These are phyloP conservation scores for Drosophila pallidifrons DNA, from an alignment of 1,140 invertebrate species.

Conservation along the genomic window DNA sequence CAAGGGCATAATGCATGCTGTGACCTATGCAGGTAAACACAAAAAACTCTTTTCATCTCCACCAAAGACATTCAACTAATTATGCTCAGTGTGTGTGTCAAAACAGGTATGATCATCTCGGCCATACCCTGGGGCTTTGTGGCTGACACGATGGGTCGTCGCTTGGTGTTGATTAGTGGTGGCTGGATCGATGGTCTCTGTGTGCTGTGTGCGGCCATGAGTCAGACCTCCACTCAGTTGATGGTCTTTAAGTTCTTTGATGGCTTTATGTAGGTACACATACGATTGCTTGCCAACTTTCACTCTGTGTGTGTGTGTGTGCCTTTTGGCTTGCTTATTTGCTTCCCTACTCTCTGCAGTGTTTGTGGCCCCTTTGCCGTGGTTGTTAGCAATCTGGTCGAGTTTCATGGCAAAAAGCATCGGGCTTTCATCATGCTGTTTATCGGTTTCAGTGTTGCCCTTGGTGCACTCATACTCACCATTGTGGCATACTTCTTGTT, in stretches of 20 bases:
- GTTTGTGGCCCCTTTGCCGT: slow-evolving; percentile 90
- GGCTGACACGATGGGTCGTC: slow-evolving; percentile 91
- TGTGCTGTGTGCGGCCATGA: slow-evolving; percentile 88
- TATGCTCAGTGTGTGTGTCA: neutral
- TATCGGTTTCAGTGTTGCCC: slow-evolving; percentile 87
- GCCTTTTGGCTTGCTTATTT: neutral
- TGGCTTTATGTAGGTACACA: slow-evolving; percentile 88
- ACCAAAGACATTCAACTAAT: neutral
- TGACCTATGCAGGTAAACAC: slow-evolving; percentile 87
- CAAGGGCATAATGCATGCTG: slow-evolving; percentile 89
- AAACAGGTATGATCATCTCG: slow-evolving; percentile 91
- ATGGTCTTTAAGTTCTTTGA: slow-evolving; percentile 91
- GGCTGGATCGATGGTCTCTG: slow-evolving; percentile 89
- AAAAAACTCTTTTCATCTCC: neutral
- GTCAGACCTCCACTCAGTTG: slow-evolving; percentile 89
- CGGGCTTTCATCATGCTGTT: slow-evolving; percentile 88
- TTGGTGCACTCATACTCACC: slow-evolving; percentile 86
- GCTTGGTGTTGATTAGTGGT: slow-evolving; percentile 89
- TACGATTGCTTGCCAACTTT: neutral
- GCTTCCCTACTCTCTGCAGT: slow-evolving; percentile 78
- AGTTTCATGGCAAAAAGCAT: slow-evolving; percentile 88
- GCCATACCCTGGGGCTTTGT: slow-evolving; percentile 93
- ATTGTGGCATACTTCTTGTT: slow-evolving; percentile 86
- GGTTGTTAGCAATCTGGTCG: slow-evolving; percentile 89
- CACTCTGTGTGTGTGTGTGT: neutral